Conservation (phyloP, 2,797 vertebrate genomes). For the Amblyraja radiata region DNA sequence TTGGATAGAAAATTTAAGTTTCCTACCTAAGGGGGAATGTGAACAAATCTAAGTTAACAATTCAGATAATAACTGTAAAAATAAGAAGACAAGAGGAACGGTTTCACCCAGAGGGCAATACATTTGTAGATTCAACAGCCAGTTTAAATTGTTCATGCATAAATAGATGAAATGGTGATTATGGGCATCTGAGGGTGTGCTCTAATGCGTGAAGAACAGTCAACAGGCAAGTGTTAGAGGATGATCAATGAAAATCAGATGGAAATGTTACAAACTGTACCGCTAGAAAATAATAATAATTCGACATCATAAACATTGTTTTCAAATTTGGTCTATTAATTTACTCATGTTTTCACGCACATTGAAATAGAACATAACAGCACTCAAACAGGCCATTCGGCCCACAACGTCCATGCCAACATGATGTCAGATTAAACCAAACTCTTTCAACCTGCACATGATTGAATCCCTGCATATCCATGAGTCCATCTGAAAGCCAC, state of each 20-base stretch:
- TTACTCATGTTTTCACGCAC: no score
- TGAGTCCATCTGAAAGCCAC: no score
- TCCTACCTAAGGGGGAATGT: neutral
- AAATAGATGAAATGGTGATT: neutral
- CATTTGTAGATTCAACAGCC: neutral
- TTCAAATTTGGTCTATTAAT: no score
- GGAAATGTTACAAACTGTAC: no score
- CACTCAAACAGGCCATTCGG: no score
- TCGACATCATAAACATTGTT: neutral
- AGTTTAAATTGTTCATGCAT: neutral
- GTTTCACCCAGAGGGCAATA: neutral
- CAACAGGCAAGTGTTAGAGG: neutral
- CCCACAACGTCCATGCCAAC: no score
- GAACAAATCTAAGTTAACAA: neutral
- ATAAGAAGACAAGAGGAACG: neutral
- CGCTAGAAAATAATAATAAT: neutral
- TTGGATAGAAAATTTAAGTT: neutral
- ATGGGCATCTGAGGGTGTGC: neutral
- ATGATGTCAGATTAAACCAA: no score
- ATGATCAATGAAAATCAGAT: neutral
- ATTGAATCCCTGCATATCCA: no score
- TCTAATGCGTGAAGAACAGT: neutral
- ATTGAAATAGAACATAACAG: no score
- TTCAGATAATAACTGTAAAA: neutral
- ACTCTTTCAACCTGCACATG: no score